Evolutionary conservation across 1,140 invertebrate species (phyloP).

Genomic region (Oryctes rhinoceros): DNA sequence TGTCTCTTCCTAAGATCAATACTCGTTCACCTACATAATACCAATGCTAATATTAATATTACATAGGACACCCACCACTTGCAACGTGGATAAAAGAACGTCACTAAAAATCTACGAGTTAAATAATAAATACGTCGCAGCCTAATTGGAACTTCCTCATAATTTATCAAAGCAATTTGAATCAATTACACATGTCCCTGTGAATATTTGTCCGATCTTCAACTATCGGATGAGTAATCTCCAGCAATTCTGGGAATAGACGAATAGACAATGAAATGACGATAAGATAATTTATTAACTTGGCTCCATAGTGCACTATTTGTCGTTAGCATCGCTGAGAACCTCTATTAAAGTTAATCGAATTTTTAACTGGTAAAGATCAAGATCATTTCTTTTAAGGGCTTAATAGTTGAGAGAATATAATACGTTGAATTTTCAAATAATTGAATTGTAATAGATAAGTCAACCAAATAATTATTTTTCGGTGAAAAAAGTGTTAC

Average conservation of each 20-base stretch:
- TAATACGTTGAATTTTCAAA: no score
- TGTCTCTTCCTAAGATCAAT: no score
- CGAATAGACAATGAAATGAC: constrained; percentile 13
- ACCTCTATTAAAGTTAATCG: neutral
- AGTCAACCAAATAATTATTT: no score
- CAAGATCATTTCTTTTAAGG: no score
- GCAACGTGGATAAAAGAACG: neutral
- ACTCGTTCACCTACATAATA: no score
- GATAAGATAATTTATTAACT: constrained; percentile 27
- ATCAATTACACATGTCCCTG: constrained; percentile 24
- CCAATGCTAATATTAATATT: no score
- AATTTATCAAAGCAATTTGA: constrained; percentile 38
- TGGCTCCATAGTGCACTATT: neutral
- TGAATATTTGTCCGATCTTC: constrained; percentile 1
- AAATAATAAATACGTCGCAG: constrained; percentile 18
- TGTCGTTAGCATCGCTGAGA: neutral
- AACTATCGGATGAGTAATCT: constrained; percentile 27
- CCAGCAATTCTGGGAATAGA: constrained; percentile 18
- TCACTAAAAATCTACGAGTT: neutral
- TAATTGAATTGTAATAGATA: no score
- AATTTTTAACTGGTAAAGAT: no score
- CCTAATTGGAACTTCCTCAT: constrained; percentile 32
- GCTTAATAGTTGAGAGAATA: no score
- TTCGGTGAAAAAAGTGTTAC: no score
- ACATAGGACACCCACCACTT: no score